Evolutionary conservation across 2,888 invertebrate species (phyloP), one percentile per base, ranked within the genome.

Genomic region (Anoplius nigerrimus): DNA sequence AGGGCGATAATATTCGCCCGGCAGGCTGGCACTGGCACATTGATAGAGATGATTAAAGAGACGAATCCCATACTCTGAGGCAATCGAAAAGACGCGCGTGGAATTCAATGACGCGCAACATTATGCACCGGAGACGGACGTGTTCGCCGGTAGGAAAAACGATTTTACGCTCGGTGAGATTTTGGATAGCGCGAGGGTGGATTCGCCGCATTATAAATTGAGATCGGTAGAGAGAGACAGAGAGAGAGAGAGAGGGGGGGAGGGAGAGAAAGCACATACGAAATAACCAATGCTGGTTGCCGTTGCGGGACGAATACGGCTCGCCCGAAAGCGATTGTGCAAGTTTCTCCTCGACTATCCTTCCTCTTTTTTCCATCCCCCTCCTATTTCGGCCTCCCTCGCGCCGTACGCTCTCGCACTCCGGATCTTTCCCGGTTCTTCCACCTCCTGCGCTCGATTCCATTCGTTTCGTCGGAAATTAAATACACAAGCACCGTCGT

Each of bases 401-500:
- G n/a, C 16, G 20, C 54, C 60, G 57, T 43, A 18, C 48, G 18
- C 48, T 42, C 20, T 51, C 22, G 16, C 48, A 20, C 54, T 48
- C 60, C 46, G 53, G 42, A 46, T 55, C 61, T 24, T 55, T 18
- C 56, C 51, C 69, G 27, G 61, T 27, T 18, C 52, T 6, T 56
- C 20, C 46, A 56, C 68, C 53, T 58, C 51, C 55, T 43, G 18
- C 66, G 27, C 55, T 27, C 75, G 67, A 82, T 83, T 79, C 79
- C 78, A 81, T 84, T 82, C 83, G 82, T 84, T 83, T 79, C 82
- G 79, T 79, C 82, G 85, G 84, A 86, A 86, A 86, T 86, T 86
- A 86, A 86, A 86, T 86, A 86, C 83, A 84, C 82, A 79, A 34
- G 34, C 34, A 34, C 34, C 34, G 34, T 13, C 34, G 34, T 11